Conservation (phyloP, 1,140 invertebrate species). For the Macrobrachium nipponense region DNA sequence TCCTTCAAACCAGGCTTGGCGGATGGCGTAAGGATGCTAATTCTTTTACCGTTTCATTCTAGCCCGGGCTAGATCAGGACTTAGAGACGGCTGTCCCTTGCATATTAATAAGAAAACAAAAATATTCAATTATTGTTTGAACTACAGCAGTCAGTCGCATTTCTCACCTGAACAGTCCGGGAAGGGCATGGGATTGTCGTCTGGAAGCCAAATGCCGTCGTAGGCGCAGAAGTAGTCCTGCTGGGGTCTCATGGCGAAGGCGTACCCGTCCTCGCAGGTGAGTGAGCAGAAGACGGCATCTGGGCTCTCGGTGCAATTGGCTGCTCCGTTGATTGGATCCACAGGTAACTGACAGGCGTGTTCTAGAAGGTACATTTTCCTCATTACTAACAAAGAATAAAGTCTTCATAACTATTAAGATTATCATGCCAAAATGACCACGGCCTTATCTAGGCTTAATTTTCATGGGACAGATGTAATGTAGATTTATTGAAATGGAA, state of each 20-base stretch:
- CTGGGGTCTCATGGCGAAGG: constrained; percentile 71
- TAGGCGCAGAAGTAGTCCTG: constrained; percentile 72
- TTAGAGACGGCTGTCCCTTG: too few species aligned
- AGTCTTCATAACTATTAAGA: too few species aligned
- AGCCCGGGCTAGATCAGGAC: too few species aligned
- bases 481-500: too few species aligned
- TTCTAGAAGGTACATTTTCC: constrained; percentile 66
- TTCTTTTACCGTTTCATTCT: too few species aligned
- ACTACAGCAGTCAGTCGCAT: too few species aligned
- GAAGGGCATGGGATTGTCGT: constrained; percentile 69
- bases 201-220: constrained; percentile 70
- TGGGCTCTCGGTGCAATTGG: constrained; percentile 71
- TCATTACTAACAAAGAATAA: not conserved
- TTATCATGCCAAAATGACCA: too few species aligned
- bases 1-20: too few species aligned
- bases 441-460: too few species aligned
- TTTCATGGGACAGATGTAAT: too few species aligned
- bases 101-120: too few species aligned
- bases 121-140: not conserved
- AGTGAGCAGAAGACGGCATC: constrained; percentile 73
- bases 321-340: constrained; percentile 73
- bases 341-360: constrained; percentile 73
- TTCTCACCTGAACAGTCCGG: constrained; percentile 75
- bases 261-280: constrained; percentile 75
- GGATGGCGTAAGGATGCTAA: too few species aligned